Evolutionary conservation across 2,113 vertebrate genomes (phyloP).

Genomic region (Cyprinodon variegatus): DNA sequence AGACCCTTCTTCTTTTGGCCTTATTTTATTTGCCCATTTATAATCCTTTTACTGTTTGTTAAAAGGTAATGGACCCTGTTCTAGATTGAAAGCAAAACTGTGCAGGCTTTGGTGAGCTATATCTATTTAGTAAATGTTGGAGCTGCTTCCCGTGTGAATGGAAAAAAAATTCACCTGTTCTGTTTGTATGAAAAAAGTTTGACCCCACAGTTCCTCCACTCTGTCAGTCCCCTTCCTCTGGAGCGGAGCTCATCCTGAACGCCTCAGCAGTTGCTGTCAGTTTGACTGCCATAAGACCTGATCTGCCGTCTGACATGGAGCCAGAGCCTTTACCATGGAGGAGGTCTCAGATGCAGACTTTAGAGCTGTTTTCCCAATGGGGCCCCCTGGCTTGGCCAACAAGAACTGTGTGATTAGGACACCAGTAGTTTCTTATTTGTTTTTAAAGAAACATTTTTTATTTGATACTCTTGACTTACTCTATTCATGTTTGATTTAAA

Average conservation of each 20-base stretch:
- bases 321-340: constrained; percentile 69
- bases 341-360: constrained; percentile 50
- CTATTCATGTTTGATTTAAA: too few species aligned
- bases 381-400: constrained; percentile 49
- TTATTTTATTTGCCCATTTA: neutral
- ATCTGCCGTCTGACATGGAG: constrained; percentile 46
- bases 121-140: constrained; percentile 12
- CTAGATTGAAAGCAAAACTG: constrained; percentile 52
- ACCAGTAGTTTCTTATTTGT: constrained; percentile 12
- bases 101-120: constrained; percentile 52
- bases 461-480: neutral
- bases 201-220: constrained; percentile 2
- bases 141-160: constrained; percentile 39
- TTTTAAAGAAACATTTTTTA: too few species aligned
- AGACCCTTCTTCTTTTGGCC: neutral
- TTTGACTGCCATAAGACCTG: constrained; percentile 44
- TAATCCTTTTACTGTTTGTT: neutral
- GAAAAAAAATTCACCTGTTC: constrained; percentile 20
- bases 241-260: constrained; percentile 31
- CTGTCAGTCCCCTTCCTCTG: constrained; percentile 1
- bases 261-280: constrained; percentile 38
- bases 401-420: constrained; percentile 11
- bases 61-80: constrained; percentile 28
- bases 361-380: constrained; percentile 45
- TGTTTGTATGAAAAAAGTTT: constrained; percentile 61